Evolutionary conservation across 2,797 vertebrate genomes (phyloP).

Genomic region (Octomys mimax): DNA sequence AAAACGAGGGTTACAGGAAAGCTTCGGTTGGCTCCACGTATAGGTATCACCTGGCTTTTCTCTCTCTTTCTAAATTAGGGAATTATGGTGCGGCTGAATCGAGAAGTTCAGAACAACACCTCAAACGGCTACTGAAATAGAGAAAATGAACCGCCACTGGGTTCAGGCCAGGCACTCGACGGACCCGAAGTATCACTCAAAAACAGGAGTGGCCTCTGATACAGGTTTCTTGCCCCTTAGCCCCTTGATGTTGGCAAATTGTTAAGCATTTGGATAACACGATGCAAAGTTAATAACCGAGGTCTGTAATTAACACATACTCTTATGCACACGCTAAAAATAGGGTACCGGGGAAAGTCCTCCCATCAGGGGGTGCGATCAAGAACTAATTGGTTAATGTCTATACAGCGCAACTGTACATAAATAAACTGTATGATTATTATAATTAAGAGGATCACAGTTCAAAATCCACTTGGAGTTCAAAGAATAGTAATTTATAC

Average conservation of each 20-base stretch:
- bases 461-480: constrained; percentile 82
- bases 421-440: constrained; percentile 82
- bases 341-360: constrained; percentile 76
- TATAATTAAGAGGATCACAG: constrained; percentile 80
- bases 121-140: constrained; percentile 68
- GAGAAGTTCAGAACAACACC: constrained; percentile 67
- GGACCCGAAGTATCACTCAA: constrained; percentile 64
- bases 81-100: constrained; percentile 72
- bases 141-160: constrained; percentile 73
- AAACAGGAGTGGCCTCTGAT: constrained; percentile 64
- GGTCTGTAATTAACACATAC: constrained; percentile 75
- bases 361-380: constrained; percentile 75
- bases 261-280: constrained; percentile 58
- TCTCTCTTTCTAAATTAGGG: constrained; percentile 16
- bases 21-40: constrained; percentile 54
- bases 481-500: constrained; percentile 82
- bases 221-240: constrained; percentile 71
- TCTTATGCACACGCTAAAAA: constrained; percentile 73
- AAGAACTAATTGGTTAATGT: constrained; percentile 84
- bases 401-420: constrained; percentile 71
- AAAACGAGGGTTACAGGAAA: constrained; percentile 51
- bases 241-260: constrained; percentile 70
- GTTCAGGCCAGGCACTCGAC: constrained; percentile 69
- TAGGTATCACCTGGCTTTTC: neutral
- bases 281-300: constrained; percentile 73